phyloP scores from a whole-genome alignment of 2,797 vertebrate species.

The Xiphophorus birchmanni region DNA sequence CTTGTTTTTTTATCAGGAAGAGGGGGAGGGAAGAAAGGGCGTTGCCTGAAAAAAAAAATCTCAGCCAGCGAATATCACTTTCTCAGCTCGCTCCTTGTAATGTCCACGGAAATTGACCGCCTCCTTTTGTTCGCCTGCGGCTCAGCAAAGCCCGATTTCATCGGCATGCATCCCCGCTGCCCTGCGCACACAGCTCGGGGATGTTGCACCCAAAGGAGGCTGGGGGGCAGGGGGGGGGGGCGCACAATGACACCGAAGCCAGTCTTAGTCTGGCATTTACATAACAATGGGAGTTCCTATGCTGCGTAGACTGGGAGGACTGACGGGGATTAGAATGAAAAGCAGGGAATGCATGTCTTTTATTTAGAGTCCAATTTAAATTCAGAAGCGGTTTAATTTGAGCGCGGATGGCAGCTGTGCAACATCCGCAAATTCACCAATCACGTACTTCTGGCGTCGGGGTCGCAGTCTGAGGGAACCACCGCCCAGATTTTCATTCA shows the following conservation, averaged over 20 bases:
- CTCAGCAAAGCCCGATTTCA: conserved; percentile 30
- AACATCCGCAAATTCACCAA: conserved; percentile 63
- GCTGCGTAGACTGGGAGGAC: conserved; percentile 1
- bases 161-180: conserved; percentile 54
- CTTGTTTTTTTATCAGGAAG: neutral
- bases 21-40: conserved; percentile 45
- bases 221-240: conserved; percentile 1
- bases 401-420: conserved; percentile 11
- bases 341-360: fast-evolving
- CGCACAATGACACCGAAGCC: conserved; percentile 50
- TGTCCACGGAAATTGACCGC: conserved; percentile 31
- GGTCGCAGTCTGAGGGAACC: conserved; percentile 65
- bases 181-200: conserved; percentile 33
- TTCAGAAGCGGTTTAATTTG: neutral
- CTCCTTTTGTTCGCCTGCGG: conserved; percentile 72
- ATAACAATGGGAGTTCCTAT: conserved; percentile 74
- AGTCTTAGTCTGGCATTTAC: conserved; percentile 73
- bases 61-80: conserved; percentile 21
- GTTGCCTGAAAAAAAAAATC: conserved; percentile 50
- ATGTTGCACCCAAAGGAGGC: conserved; percentile 37
- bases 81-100: conserved; percentile 19
- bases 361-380: neutral
- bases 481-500: conserved; percentile 73
- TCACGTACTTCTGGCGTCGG: conserved; percentile 49
- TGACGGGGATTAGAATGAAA: neutral